Base-by-base conservation (phyloP, 2,797 vertebrate genomes). In the Lates japonicus region DNA sequence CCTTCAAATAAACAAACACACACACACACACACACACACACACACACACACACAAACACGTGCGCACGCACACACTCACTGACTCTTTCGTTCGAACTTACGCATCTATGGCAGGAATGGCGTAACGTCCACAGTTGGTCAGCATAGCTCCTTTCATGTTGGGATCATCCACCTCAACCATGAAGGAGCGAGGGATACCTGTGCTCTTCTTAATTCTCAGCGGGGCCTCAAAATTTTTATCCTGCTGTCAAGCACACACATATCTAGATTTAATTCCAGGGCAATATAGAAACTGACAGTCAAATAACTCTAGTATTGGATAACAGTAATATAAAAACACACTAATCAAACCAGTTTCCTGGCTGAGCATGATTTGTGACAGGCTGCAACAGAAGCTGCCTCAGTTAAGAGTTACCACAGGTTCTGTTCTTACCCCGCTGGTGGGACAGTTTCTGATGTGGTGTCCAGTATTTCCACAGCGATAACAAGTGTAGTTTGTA, bases 81-180 rank as follows among this genome's bases (percentile, higher is more conserved):
- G 7, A 61, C 3, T 42, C 7, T 46, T n/a, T 58, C 20, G 22
- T 59, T 13, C 5, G 31, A 17, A 90, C 98, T 98, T 89, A 99
- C 98, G 97, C 98, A 63, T 99, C 97, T 65, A 99, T 98, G 41
- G 97, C 97, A 1, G 98, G 97, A 85, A 99, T 97, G 1, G 98
- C 98, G 0, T 97, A 99, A 86, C 97, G 97, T 35, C 98, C 98
- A 29, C 95, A 97, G 95, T 97, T 99, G 63, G 98, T 99, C 75
- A 99, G 92, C 98, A 99, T 99, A 86, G 97, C 98, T 52, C 98
- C 98, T 91, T 98, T 99, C 14, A 97, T 97, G 74, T 94, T 98
- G 62, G 98, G 98, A 81, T 98, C 98, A 31, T 99, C 97, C 86
- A 99, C 98, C 87, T 99, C 97, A 80, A 97, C 96, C 98, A 99